Percentiles rank a stretch among this genome's conserved stretches.
These are phyloP conservation scores for Hypena proboscidalis DNA, from an alignment of 2,888 invertebrate species.

Conservation along the genomic window DNA sequence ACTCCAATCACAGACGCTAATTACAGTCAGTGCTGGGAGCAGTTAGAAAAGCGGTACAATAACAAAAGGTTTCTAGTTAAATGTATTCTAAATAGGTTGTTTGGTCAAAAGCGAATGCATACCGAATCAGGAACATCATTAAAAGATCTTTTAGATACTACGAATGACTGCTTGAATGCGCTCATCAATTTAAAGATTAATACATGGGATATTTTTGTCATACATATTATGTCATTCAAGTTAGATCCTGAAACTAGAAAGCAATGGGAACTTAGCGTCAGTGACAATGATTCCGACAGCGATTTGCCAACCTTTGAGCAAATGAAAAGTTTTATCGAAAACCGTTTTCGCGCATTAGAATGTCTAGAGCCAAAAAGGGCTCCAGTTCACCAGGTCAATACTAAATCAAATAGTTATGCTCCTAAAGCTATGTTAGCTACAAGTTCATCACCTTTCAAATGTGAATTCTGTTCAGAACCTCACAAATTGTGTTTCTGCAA, in stretches of 20 bases:
- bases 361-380: not conserved
- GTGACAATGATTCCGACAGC: not conserved
- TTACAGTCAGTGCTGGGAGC: no score
- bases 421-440: not conserved
- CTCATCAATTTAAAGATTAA: no score
- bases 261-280: not conserved
- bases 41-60: no score
- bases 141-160: not conserved
- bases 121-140: no score
- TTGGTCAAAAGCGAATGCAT: no score
- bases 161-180: not conserved
- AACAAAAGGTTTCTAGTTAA: no score
- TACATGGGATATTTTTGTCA: no score
- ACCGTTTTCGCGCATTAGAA: not conserved
- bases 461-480: not conserved
- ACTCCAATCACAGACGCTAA: no score
- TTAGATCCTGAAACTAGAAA: not conserved
- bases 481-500: constrained; percentile 1
- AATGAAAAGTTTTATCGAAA: not conserved
- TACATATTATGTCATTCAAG: not conserved
- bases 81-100: no score
- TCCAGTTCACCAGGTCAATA: not conserved
- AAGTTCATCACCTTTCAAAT: not conserved
- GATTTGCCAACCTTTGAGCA: not conserved
- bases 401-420: not conserved